Percentiles rank a stretch among this genome's conserved stretches.
Evolutionary conservation across 2,797 vertebrate species (phyloP).

Genomic region (Lycodopsis pacificus): DNA sequence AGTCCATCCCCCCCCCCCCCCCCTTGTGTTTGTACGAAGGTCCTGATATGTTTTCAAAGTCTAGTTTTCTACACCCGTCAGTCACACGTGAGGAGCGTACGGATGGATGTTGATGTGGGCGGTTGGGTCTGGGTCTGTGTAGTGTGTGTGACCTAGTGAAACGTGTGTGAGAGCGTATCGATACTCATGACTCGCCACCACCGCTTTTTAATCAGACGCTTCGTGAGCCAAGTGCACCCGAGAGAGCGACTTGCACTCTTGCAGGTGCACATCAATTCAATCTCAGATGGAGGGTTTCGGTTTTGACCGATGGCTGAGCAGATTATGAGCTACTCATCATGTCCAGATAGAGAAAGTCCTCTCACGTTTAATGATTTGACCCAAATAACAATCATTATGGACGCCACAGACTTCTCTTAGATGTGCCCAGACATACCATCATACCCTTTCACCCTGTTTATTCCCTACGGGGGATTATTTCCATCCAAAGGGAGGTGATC

Average conservation of each 20-base stretch:
- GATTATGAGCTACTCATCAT: constrained; percentile 41
- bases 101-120: constrained; percentile 51
- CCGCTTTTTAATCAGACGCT: constrained; percentile 51
- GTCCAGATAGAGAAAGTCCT: constrained; percentile 13
- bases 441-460: not conserved
- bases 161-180: constrained; percentile 56
- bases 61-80: constrained; percentile 71
- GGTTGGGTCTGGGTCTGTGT: constrained; percentile 58
- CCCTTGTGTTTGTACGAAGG: constrained; percentile 63
- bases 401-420: not conserved
- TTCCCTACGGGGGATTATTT: not conserved
- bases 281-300: constrained; percentile 6
- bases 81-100: constrained; percentile 46
- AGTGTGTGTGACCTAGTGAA: constrained; percentile 71
- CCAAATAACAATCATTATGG: not conserved
- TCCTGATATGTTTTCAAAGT: constrained; percentile 60
- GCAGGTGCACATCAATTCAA: constrained; percentile 28
- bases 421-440: not conserved
- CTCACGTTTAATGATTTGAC: constrained; percentile 31
- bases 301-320: not conserved
- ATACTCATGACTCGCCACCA: constrained; percentile 44
- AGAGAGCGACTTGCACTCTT: constrained; percentile 77
- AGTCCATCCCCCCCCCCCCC: not conserved
- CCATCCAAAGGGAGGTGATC: constrained; percentile 1
- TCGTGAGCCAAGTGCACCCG: constrained; percentile 32